Percentiles rank a stretch among this genome's conserved stretches.
Conservation (phyloP, 2,888 invertebrate genomes). For the Gortyna flavago region DNA sequence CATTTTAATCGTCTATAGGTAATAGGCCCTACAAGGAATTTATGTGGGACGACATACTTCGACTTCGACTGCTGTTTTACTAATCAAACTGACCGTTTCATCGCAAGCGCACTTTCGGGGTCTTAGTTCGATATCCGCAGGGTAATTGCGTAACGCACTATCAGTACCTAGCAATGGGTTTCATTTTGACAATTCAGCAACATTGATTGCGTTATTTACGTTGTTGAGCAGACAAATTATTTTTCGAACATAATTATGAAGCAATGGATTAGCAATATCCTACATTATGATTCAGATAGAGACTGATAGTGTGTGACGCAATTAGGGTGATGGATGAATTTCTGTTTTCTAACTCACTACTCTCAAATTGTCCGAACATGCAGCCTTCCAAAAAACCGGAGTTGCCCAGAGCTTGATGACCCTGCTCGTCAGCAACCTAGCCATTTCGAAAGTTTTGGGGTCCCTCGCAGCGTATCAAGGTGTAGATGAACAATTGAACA, state of each 20-base stretch:
- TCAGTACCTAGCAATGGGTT: no score
- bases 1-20: background rate
- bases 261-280: no score
- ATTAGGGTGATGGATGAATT: no score
- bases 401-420: conserved; percentile 8
- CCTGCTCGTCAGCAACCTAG: conserved; percentile 2
- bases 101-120: conserved; percentile 1
- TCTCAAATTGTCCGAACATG: conserved; percentile 10
- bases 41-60: conserved; percentile 18
- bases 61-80: background rate
- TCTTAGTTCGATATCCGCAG: background rate
- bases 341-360: conserved; percentile 10
- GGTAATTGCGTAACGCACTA: no score
- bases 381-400: conserved; percentile 4
- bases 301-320: no score
- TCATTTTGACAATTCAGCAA: no score
- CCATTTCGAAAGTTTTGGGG: conserved; percentile 3
- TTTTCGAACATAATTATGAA: no score
- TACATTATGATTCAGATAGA: no score
- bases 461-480: conserved; percentile 15
- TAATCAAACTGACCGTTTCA: background rate
- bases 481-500: conserved; percentile 13
- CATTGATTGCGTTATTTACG: no score
- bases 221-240: no score
- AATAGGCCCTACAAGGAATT: conserved; percentile 31